These are phyloP conservation scores for Ceraclea dissimilis DNA, from an alignment of 2,888 invertebrate genomes.

Conservation along the genomic window DNA sequence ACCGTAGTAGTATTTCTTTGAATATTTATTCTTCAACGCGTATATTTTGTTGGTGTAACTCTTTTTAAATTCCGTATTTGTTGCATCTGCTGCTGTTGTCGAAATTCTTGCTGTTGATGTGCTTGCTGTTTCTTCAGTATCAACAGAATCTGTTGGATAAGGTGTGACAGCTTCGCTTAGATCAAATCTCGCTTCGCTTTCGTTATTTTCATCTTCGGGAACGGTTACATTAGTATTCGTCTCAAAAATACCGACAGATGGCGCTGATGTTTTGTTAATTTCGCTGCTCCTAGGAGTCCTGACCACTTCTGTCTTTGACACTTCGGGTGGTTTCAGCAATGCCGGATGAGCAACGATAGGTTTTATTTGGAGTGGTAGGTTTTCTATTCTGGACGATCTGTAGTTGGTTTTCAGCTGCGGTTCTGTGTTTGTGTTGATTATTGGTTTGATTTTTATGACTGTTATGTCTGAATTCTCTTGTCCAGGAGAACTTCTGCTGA, in stretches of 20 bases:
- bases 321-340: conserved; percentile 5
- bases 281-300: conserved; percentile 17
- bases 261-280: neutral
- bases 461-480: conserved; percentile 33
- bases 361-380: conserved; percentile 31
- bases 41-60: neutral
- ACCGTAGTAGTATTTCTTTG: conserved; percentile 36
- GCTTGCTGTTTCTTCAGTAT: neutral
- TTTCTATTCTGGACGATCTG: conserved; percentile 31
- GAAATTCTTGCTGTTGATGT: no score
- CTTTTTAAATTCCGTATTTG: neutral
- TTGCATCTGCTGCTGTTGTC: neutral
- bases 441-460: conserved; percentile 34
- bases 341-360: conserved; percentile 6
- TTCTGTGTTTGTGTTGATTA: conserved; percentile 25
- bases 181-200: conserved; percentile 25
- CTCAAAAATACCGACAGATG: neutral
- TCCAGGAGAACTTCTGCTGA: neutral
- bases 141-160: neutral
- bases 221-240: conserved; percentile 5
- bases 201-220: conserved; percentile 18
- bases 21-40: conserved; percentile 27
- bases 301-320: conserved; percentile 5
- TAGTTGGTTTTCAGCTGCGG: conserved; percentile 2
- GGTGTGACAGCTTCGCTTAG: conserved; percentile 21